Percentiles rank a stretch among this genome's conserved stretches.
Evolutionary conservation across 2,113 vertebrate genomes (phyloP).

Genomic region (Tyrannus savana): DNA sequence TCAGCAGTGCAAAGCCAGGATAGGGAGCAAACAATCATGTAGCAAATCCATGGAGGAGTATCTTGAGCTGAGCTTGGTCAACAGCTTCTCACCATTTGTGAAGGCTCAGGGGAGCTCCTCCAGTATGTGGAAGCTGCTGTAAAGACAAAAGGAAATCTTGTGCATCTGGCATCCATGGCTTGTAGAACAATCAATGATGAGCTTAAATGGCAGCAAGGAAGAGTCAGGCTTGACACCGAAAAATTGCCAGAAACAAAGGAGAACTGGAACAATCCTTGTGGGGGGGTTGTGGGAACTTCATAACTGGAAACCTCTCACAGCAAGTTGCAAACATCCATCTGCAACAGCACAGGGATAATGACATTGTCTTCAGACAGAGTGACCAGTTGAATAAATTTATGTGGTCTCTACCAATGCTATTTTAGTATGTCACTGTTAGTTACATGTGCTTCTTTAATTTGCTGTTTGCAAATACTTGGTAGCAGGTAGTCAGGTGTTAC

Average conservation of each 20-base stretch:
- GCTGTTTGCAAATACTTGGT: background rate
- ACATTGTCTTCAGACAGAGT: background rate
- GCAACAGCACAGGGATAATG: background rate
- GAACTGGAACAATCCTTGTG: background rate
- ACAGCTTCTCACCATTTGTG: background rate
- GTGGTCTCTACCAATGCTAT: fast-evolving
- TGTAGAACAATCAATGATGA: background rate
- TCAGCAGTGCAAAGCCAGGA: background rate
- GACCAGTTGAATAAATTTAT: fast-evolving
- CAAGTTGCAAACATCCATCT: background rate
- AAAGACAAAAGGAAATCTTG: background rate
- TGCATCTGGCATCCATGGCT: background rate
- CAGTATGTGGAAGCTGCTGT: background rate
- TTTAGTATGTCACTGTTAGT: background rate
- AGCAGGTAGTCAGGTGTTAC: background rate
- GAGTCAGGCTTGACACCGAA: background rate
- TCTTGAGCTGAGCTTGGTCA: background rate
- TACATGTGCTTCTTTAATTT: background rate
- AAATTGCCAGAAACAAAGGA: background rate
- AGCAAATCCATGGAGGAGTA: background rate
- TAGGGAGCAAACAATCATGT: fast-evolving
- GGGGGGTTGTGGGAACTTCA: background rate
- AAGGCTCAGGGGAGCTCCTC: background rate
- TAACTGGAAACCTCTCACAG: background rate
- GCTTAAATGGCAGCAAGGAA: background rate